Base-by-base conservation (phyloP, 2,113 vertebrate species). In the Elaphurus davidianus region DNA sequence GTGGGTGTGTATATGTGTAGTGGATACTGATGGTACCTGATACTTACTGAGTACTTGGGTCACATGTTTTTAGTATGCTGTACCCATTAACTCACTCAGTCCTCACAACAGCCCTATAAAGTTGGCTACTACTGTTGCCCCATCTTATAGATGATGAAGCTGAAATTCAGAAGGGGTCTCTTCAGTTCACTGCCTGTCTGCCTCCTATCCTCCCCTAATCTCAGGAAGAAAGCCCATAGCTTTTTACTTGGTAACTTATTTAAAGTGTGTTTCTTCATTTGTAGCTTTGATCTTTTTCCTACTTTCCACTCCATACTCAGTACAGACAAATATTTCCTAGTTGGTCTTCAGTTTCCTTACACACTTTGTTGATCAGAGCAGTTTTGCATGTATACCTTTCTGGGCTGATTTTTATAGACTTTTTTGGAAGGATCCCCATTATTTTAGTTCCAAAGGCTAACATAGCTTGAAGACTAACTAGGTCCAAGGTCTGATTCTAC, bases 311-410 rank as follows among this genome's bases (percentile, higher is more conserved):
- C 28, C 28, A 87, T 74, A 40, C 67, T 74, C 21, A 74, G 36
- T 74, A 74, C 28, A 67, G 59, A 67, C 25, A 62, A 10, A 25
- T 78, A 55, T 64, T 87, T 94, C 50, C 43, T 83, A 33, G 16
- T 87, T 14, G 19, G 36, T 91, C 89, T 54, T 57, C 16, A 54
- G 30, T 90, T 96, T 96, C 52, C 52, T 90, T 17, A 36, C 54
- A 89, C 86, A 81, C 17, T 36, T 91, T 40, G 64, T 83, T 84
- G 86, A 87, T 86, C 45, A 92, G 88, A 79, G 36, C 15, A 54
- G 27, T 90, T 97, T 89, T 91, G 30, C n/a, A 27, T 90, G 30
- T 84, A 93, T 86, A 79, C 23, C 82, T 79, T 91, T 93, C 30
- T 2, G 33, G n/a, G 64, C 45, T 95, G 28, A 17, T 85, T 74